Evolutionary conservation across 30 jellyfish, hydroid and myxozoan species (phyloP).

Genomic region (Phacellophora camtschatica): DNA sequence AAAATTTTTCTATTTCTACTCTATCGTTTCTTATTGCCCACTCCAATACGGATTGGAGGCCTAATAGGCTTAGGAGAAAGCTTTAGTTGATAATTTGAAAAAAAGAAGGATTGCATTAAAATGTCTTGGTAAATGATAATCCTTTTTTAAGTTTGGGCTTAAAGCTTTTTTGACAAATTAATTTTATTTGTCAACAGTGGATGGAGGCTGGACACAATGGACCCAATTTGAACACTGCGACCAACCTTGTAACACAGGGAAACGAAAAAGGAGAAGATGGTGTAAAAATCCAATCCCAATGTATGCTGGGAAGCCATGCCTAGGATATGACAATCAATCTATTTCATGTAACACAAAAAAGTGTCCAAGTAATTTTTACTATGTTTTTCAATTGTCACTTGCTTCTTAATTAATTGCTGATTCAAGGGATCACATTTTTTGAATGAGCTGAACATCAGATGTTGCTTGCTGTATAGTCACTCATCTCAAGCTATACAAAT

Average conservation of each 20-base stretch:
- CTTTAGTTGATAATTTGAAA: too few relatives aligned
- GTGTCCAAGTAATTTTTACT: slow-evolving; percentile 67
- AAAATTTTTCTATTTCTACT: too few relatives aligned
- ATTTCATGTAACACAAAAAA: slow-evolving; percentile 6
- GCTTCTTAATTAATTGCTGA: too few relatives aligned
- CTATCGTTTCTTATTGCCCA: too few relatives aligned
- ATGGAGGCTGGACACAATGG: slow-evolving; percentile 57
- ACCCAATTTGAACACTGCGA: slow-evolving; percentile 37
- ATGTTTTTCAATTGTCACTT: too few relatives aligned
- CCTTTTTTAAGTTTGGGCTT: neutral
- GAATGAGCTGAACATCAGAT: too few relatives aligned
- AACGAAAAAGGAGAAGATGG: slow-evolving; percentile 12
- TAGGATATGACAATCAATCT: slow-evolving; percentile 19
- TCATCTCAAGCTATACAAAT: too few relatives aligned
- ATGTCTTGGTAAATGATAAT: neutral
- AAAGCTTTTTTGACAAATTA: too few relatives aligned
- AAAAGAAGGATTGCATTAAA: neutral
- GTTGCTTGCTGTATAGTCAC: too few relatives aligned
- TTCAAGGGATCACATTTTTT: too few relatives aligned
- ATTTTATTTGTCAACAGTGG: neutral
- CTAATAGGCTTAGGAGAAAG: too few relatives aligned
- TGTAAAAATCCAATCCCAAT: slow-evolving; percentile 41
- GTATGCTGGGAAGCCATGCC: slow-evolving; percentile 47
- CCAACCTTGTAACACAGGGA: slow-evolving; percentile 49
- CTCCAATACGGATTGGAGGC: too few relatives aligned